Conservation (phyloP, 1,140 invertebrate species). For the Dendrolimus kikuchii region DNA sequence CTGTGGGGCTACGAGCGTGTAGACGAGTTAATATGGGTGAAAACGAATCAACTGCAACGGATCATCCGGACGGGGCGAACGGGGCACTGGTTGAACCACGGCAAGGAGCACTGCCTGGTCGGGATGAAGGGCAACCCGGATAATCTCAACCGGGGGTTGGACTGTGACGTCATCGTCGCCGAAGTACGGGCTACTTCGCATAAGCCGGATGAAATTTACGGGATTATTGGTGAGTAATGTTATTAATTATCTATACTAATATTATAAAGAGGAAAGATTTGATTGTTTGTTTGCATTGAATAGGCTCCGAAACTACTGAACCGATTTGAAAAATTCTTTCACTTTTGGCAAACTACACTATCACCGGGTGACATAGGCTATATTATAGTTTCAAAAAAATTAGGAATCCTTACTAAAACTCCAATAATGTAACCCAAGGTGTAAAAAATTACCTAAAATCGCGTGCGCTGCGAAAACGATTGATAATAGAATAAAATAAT, state of each 20-base stretch:
- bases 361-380: no score
- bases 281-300: no score
- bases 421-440: no score
- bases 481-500: no score
- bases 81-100: conserved; percentile 98
- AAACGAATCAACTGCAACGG: conserved; percentile 97
- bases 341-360: no score
- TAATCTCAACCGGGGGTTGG: conserved; percentile 92
- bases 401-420: no score
- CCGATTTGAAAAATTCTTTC: no score
- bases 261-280: no score
- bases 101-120: conserved; percentile 98
- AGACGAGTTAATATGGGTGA: conserved; percentile 99
- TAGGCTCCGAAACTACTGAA: no score
- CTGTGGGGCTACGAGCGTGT: conserved; percentile 97
- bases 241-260: not conserved
- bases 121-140: conserved; percentile 96
- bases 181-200: conserved; percentile 98
- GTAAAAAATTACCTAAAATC: no score
- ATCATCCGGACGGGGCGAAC: conserved; percentile 97
- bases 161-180: conserved; percentile 98
- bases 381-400: no score
- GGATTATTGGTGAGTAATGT: conserved; percentile 76
- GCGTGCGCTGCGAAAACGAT: no score
- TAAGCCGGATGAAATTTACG: conserved; percentile 99